Base-by-base conservation (phyloP, 2,113 vertebrate genomes). In the Pelobates fuscus region DNA sequence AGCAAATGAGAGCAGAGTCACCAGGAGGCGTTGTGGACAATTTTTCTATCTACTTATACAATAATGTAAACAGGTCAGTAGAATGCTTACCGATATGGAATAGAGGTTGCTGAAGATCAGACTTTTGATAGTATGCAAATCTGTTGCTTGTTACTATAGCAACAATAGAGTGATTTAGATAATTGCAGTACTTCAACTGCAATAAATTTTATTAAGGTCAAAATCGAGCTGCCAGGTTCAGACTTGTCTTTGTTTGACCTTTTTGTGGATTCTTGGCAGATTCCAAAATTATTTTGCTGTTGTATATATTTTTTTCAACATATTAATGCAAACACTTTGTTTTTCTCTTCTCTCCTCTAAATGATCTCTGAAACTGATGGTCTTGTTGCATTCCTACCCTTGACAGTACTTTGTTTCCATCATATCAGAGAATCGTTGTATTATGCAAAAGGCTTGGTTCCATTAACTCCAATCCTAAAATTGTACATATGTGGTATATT, bases 91-190 rank as follows among this genome's bases (percentile, higher is more conserved):
- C n/a, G n/a, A n/a, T n/a, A n/a, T n/a, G n/a, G n/a, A 72, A 25
- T 54, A 37, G 59, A 72, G 23, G 17, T 70, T 58, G 54, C 58
- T 23, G 58, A 37, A 61, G 27, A 32, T 32, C 18, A 72, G 59
- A 64, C 15, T 8, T 63, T 52, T 72, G 25, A 24, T 24, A 21
- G 37, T 29, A 72, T 72, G 60, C 70, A 72, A 63, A 72, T 63
- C 63, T 72, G 52, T 44, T 54, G 17, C 44, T 55, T 29, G 70
- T 72, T 72, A 24, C 60, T 30, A 64, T 72, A 54, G 70, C 70
- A 72, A 64, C 27, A 27, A 25, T 15, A 23, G 26, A 61, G 23
- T 72, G 70, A 72, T 64, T 72, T 72, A 72, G 24, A 64, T 63
- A 49, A 72, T 54, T 72, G 52, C 60, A 72, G 7, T 72, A 23